phyloP scores from a whole-genome alignment of 2,113 vertebrate genomes.

The Pelmatolapia mariae region DNA sequence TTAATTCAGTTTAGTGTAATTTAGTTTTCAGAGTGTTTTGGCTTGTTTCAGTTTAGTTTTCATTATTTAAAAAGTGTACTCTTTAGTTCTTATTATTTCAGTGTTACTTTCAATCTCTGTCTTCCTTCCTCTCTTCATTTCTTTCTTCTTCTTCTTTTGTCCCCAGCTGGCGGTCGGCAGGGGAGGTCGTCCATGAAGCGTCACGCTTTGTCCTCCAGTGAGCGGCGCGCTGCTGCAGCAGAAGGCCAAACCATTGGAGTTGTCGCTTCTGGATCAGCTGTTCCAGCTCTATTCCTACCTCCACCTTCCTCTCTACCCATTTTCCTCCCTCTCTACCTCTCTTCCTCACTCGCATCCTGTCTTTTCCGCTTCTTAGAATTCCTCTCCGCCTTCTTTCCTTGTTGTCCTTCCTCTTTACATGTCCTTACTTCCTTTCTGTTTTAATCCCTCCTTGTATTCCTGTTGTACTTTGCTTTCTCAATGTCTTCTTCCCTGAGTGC shows the following conservation, averaged over 20 bases:
- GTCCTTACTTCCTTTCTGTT: not conserved
- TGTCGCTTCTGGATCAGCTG: not conserved
- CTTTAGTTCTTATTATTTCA: not conserved
- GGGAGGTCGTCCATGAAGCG: not conserved
- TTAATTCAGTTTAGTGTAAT: not conserved
- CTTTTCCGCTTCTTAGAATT: not conserved
- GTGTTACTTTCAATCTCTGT: not conserved
- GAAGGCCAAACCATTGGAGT: not conserved
- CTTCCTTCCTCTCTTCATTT: not conserved
- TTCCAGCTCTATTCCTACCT: not conserved
- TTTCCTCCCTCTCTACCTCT: not conserved
- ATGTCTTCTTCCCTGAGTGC: not conserved
- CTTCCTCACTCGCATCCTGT: not conserved
- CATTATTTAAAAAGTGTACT: not conserved
- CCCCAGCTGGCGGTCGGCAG: not conserved
- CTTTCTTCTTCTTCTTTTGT: not conserved
- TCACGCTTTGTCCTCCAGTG: not conserved
- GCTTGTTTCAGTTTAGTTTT: not conserved
- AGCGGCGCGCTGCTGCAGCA: not conserved
- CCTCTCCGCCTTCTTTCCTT: not conserved
- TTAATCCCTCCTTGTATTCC: not conserved
- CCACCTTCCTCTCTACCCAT: not conserved
- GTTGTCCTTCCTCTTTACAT: not conserved
- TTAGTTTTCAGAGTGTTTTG: not conserved
- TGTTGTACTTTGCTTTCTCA: not conserved